A percentile compares a stretch with the other conserved stretches of the same genome.
phyloP scores from a whole-genome alignment of 2,113 vertebrate species.

The Sphaerodactylus townsendi region DNA sequence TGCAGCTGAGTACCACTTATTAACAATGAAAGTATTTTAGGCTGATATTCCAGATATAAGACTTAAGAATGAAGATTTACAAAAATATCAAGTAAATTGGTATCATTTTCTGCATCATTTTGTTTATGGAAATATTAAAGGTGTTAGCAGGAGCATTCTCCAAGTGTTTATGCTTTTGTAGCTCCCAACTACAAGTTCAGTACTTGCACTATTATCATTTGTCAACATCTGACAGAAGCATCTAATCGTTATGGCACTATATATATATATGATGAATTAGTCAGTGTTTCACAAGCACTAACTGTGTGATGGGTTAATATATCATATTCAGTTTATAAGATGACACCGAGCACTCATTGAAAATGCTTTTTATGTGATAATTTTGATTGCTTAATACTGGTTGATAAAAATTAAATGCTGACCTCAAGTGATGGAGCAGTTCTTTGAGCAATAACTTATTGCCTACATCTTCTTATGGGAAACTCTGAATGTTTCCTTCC shows the following conservation, averaged over 20 bases:
- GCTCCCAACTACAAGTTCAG: neutral
- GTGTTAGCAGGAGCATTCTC: neutral
- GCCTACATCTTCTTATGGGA: constrained; percentile 1
- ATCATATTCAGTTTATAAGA: neutral
- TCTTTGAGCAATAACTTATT: neutral
- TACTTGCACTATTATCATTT: neutral
- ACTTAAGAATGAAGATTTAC: neutral
- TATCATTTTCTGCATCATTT: neutral
- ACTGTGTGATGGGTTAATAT: neutral
- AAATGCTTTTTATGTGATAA: neutral
- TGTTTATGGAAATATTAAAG: neutral
- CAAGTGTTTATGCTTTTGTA: neutral
- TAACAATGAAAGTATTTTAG: neutral
- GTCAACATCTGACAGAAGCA: neutral
- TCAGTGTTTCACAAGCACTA: neutral
- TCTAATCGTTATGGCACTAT: neutral
- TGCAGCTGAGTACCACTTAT: too few relatives aligned
- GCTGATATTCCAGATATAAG: neutral
- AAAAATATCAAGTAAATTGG: neutral
- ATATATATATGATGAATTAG: neutral
- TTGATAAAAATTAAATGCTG: constrained; percentile 2
- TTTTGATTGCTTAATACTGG: neutral
- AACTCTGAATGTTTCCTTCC: neutral
- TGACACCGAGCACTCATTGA: neutral
- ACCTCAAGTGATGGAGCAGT: neutral